A percentile compares a stretch with the other conserved stretches of the same genome.
phyloP scores from a whole-genome alignment of 2,113 vertebrate genomes.

The Mobula hypostoma region DNA sequence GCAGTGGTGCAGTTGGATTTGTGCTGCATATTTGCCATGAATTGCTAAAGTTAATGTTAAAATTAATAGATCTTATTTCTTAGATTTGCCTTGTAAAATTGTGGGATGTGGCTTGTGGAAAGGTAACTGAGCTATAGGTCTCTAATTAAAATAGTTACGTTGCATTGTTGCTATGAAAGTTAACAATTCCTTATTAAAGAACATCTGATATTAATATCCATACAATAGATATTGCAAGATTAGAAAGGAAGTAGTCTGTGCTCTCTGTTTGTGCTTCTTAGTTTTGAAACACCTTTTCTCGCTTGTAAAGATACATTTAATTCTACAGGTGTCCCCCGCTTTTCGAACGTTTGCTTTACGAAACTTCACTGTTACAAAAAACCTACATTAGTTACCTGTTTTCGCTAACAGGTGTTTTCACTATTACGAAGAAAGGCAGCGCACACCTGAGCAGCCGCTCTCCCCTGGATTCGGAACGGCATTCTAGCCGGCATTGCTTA shows the following conservation, averaged over 20 bases:
- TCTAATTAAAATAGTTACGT: background rate
- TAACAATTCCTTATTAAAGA: background rate
- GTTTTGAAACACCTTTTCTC: background rate
- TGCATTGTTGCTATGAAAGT: background rate
- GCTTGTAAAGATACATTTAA: background rate
- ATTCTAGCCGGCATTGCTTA: too few relatives aligned
- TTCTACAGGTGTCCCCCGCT: background rate
- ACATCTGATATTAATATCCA: background rate
- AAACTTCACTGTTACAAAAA: too few relatives aligned
- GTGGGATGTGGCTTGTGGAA: background rate
- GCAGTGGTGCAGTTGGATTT: background rate
- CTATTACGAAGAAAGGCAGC: too few relatives aligned
- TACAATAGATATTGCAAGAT: background rate
- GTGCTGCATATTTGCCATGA: background rate
- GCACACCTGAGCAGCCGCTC: too few relatives aligned
- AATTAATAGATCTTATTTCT: too few relatives aligned
- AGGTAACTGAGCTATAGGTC: background rate
- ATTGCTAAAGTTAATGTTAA: background rate
- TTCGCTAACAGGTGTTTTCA: too few relatives aligned
- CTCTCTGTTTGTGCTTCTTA: background rate
- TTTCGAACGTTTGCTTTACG: too few relatives aligned
- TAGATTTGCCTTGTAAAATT: background rate
- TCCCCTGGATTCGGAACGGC: too few relatives aligned
- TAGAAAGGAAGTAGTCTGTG: background rate
- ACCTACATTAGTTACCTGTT: too few relatives aligned